Evolutionary conservation across 30 jellyfish, hydroid and myxozoan species (phyloP).

Genomic region (Pelagia noctiluca): DNA sequence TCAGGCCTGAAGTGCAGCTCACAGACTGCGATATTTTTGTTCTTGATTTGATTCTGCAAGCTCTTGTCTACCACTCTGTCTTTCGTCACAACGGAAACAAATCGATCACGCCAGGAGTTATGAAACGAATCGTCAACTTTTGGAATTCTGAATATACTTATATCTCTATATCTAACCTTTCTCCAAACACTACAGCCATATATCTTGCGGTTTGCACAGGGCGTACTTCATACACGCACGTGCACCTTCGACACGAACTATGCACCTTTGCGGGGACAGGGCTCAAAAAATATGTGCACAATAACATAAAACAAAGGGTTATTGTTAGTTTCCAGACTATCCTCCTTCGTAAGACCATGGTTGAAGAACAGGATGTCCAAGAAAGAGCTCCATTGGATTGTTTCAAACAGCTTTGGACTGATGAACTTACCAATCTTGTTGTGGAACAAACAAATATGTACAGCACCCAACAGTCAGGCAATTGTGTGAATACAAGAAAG

Average conservation of each 20-base stretch:
- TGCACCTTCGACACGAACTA: constrained; percentile 1
- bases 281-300: constrained; percentile 20
- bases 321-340: constrained; percentile 50
- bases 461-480: no score
- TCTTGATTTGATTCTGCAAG: constrained; percentile 39
- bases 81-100: constrained; percentile 53
- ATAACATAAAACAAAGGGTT: constrained; percentile 36
- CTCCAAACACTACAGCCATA: constrained; percentile 68
- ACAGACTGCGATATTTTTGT: constrained; percentile 36
- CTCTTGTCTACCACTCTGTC: constrained; percentile 59
- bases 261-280: constrained; percentile 65
- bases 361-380: no score
- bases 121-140: constrained; percentile 46
- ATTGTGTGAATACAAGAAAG: no score
- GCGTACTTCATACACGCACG: constrained; percentile 10
- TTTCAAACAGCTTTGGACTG: no score
- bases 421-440: no score
- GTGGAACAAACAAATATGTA: no score
- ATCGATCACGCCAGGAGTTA: constrained; percentile 48
- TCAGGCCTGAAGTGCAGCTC: constrained; percentile 65
- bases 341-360: not conserved
- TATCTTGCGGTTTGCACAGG: constrained; percentile 55
- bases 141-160: constrained; percentile 46
- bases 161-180: constrained; percentile 29
- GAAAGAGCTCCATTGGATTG: no score